Evolutionary conservation across 2,888 invertebrate species (phyloP).

Genomic region (Malthinus flaveolus): DNA sequence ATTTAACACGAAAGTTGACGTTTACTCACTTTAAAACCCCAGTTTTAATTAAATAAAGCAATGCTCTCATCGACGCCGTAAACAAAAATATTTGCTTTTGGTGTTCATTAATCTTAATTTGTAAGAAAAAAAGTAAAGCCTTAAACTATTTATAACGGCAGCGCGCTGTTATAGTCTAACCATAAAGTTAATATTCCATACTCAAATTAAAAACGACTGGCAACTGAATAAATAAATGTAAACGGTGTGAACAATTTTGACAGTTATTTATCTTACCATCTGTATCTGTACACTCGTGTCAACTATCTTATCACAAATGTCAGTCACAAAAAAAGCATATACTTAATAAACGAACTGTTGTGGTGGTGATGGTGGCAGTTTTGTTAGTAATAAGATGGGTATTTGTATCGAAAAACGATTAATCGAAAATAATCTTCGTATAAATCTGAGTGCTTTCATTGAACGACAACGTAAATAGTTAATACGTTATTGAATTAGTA

Average conservation of each 20-base stretch:
- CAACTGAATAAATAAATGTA: constrained; percentile 39
- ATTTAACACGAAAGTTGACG: constrained; percentile 7
- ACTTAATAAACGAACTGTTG: neutral
- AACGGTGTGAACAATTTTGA: constrained; percentile 38
- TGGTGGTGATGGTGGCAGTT: no score
- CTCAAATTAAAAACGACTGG: constrained; percentile 33
- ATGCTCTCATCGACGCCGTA: constrained; percentile 28
- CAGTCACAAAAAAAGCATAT: constrained; percentile 4
- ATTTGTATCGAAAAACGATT: no score
- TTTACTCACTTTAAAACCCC: constrained; percentile 17
- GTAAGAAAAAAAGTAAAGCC: constrained; percentile 25
- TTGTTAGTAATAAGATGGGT: no score
- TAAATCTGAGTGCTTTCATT: no score
- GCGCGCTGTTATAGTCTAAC: neutral
- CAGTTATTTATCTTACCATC: constrained; percentile 35
- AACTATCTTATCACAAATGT: constrained; percentile 15
- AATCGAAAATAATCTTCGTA: no score
- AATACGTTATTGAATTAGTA: no score
- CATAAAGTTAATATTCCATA: constrained; percentile 7
- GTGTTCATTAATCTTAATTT: constrained; percentile 34
- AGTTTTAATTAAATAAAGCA: constrained; percentile 18
- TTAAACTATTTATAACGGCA: constrained; percentile 27
- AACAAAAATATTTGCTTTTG: constrained; percentile 33
- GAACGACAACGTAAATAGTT: no score
- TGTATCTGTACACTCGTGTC: constrained; percentile 31